Conservation (phyloP, 2,113 vertebrate species). For the Gavia stellata region DNA sequence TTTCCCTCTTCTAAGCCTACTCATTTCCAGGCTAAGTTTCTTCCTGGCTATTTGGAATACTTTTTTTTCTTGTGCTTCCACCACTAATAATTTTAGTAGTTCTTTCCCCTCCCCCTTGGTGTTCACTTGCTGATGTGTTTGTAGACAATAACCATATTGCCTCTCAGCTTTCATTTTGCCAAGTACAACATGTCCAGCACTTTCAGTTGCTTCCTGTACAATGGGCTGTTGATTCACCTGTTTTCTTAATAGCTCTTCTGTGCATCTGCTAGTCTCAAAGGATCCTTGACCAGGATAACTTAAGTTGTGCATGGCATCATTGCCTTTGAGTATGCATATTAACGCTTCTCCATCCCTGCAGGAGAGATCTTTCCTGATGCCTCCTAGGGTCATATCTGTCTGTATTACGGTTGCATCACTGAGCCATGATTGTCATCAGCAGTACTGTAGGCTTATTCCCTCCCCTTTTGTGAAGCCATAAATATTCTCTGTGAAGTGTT, state of each 20-base stretch:
- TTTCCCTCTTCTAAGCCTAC: neutral
- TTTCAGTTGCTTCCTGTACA: neutral
- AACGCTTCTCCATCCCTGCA: neutral
- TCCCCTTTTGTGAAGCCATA: neutral
- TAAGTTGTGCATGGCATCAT: neutral
- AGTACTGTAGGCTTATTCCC: neutral
- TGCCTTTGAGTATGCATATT: neutral
- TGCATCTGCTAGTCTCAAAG: neutral
- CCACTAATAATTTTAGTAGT: neutral
- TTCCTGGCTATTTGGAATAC: neutral
- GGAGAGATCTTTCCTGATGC: neutral
- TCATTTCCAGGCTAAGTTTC: neutral
- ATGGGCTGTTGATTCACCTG: neutral
- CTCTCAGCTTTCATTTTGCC: neutral
- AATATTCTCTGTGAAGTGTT: neutral
- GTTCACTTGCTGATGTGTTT: neutral
- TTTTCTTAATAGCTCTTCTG: neutral
- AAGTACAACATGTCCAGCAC: neutral
- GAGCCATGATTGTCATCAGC: neutral
- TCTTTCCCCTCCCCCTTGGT: neutral
- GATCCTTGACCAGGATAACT: fast-evolving
- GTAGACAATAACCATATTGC: neutral
- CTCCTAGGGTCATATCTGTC: neutral
- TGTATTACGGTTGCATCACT: fast-evolving
- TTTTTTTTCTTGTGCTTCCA: neutral